Evolutionary conservation across 2,113 vertebrate species (phyloP).

Genomic region (Planiliza haematocheilus): DNA sequence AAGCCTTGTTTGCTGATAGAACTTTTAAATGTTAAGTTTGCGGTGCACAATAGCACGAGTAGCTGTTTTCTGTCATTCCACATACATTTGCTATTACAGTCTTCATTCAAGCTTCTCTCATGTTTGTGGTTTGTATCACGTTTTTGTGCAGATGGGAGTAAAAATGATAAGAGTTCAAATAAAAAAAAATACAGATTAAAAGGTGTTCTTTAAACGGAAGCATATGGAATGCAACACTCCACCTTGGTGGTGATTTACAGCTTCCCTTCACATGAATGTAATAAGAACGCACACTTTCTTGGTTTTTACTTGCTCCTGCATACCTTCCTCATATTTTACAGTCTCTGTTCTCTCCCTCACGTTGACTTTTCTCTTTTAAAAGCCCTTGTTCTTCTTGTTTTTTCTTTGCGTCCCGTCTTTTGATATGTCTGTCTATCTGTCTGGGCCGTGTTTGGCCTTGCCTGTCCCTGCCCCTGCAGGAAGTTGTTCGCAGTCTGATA

Average conservation of each 20-base stretch:
- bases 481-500: constrained; percentile 78
- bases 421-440: constrained; percentile 60
- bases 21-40: neutral
- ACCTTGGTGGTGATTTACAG: constrained; percentile 42
- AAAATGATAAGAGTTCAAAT: neutral
- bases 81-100: too few relatives aligned
- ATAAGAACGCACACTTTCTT: constrained; percentile 22
- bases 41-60: too few relatives aligned
- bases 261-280: constrained; percentile 27
- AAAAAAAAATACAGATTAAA: neutral
- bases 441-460: constrained; percentile 76
- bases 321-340: constrained; percentile 36
- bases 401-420: constrained; percentile 28
- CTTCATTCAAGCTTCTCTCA: neutral
- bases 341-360: constrained; percentile 9
- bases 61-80: too few relatives aligned
- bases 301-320: constrained; percentile 12
- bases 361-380: constrained; percentile 15
- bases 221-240: constrained; percentile 26
- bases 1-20: neutral
- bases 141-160: constrained; percentile 3
- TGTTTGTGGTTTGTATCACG: neutral
- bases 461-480: constrained; percentile 72
- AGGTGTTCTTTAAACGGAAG: constrained; percentile 10
- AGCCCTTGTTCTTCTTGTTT: constrained; percentile 23